phyloP scores from a whole-genome alignment of 1,140 invertebrate genomes.

The Pogonomyrmex californicus region DNA sequence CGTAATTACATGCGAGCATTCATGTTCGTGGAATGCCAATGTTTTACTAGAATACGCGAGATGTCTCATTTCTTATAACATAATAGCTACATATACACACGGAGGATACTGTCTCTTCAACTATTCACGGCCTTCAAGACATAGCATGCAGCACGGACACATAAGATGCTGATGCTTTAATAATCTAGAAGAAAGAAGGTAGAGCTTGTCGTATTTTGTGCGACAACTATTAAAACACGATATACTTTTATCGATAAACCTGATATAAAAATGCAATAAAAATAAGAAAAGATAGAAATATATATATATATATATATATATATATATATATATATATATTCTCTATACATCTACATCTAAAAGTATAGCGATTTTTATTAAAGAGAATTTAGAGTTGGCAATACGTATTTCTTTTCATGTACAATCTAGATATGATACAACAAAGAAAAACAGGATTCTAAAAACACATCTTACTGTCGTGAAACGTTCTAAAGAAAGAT shows the following conservation, averaged over 20 bases:
- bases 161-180: constrained; percentile 65
- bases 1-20: constrained; percentile 9
- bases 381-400: background rate
- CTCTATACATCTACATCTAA: background rate
- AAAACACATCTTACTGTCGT: constrained; percentile 50
- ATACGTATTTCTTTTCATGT: background rate
- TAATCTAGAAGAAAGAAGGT: constrained; percentile 55
- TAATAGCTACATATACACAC: constrained; percentile 43
- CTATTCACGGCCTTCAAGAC: constrained; percentile 44
- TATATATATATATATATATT: background rate
- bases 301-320: no score
- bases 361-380: background rate
- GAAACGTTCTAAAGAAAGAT: constrained; percentile 59
- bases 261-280: background rate
- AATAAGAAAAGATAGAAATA: background rate
- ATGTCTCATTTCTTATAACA: constrained; percentile 18
- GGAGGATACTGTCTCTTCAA: background rate
- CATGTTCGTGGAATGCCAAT: constrained; percentile 14
- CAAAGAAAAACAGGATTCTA: background rate
- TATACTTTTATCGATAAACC: background rate
- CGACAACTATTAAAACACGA: background rate
- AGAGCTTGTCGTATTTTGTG: background rate
- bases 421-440: background rate
- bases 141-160: constrained; percentile 62
- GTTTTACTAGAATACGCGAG: constrained; percentile 18